Percentiles rank a stretch among this genome's conserved stretches.
Conservation (phyloP, 1,140 invertebrate species). For the Pararge aegeria region DNA sequence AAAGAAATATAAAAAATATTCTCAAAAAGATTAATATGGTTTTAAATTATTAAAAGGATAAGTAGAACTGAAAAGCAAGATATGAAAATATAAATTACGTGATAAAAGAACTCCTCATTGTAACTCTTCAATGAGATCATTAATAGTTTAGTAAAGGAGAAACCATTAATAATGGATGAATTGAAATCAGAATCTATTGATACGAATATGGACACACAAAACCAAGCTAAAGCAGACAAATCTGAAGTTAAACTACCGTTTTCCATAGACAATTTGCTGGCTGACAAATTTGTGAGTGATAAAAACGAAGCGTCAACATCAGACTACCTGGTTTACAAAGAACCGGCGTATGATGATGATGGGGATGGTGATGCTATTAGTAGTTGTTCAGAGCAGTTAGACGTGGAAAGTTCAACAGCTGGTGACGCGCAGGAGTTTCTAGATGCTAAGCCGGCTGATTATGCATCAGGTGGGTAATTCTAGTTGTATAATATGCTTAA, state of each 20-base stretch:
- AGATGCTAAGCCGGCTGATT: constrained; percentile 51
- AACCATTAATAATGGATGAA: constrained; percentile 22
- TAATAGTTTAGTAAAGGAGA: too few species aligned
- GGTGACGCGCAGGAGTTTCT: constrained; percentile 49
- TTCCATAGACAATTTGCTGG: constrained; percentile 64
- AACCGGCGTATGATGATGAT: constrained; percentile 39
- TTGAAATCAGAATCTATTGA: constrained; percentile 46
- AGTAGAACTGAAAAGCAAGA: too few species aligned
- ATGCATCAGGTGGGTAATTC: constrained; percentile 55
- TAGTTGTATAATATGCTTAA: background rate
- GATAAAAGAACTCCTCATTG: too few species aligned
- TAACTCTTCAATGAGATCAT: too few species aligned
- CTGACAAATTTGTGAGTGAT: constrained; percentile 53
- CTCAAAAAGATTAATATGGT: too few species aligned
- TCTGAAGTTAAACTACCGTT: constrained; percentile 55
- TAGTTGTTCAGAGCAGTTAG: constrained; percentile 58
- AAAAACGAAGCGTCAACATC: constrained; percentile 35
- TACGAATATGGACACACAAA: constrained; percentile 32
- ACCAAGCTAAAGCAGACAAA: constrained; percentile 46
- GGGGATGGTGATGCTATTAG: constrained; percentile 52
- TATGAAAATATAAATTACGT: too few species aligned
- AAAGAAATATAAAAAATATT: too few species aligned
- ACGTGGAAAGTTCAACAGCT: constrained; percentile 56
- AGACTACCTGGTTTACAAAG: constrained; percentile 36
- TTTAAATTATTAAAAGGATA: too few species aligned